Conservation (phyloP, 1,140 invertebrate genomes). For the Brachionus calyciflorus region DNA sequence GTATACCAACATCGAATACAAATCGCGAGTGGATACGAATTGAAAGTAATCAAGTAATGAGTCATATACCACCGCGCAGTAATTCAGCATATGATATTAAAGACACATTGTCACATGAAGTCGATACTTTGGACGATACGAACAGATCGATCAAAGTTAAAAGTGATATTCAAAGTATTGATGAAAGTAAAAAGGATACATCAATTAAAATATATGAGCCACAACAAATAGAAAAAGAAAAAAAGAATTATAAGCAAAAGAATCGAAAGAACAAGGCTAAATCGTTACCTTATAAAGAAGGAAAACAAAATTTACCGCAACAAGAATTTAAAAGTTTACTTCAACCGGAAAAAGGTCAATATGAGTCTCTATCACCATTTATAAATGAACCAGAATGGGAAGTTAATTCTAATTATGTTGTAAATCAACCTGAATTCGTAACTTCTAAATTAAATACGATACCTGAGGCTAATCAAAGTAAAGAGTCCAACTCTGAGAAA, state of each 20-base stretch:
- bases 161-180: neutral
- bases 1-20: neutral
- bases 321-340: neutral
- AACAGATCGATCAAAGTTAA: neutral
- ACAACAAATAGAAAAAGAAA: no score
- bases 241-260: neutral
- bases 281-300: neutral
- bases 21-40: constrained; percentile 12
- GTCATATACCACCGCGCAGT: neutral
- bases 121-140: neutral
- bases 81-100: constrained; percentile 1
- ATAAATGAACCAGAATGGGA: neutral
- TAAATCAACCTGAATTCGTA: neutral
- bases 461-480: no score
- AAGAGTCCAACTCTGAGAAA: neutral
- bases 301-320: neutral
- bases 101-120: neutral
- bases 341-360: no score
- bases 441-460: neutral
- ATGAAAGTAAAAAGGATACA: neutral
- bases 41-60: neutral
- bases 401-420: neutral
- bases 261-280: neutral
- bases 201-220: no score
- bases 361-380: neutral